Conservation (phyloP, 2,888 invertebrate genomes). For the Scaptomyza tumidula region DNA sequence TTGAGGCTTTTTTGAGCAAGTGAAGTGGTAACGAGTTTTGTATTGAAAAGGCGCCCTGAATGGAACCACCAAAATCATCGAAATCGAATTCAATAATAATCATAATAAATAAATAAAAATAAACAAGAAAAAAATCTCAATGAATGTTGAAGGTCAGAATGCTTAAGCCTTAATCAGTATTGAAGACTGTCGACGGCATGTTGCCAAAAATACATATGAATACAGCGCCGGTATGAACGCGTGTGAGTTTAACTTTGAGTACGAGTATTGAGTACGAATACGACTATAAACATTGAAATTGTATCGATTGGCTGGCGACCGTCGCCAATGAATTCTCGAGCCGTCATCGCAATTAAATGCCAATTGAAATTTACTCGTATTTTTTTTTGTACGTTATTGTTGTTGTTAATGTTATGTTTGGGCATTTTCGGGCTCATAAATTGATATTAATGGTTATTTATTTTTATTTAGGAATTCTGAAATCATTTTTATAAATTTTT, state of each 20-base stretch:
- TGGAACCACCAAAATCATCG: conserved; percentile 43
- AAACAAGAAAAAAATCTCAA: conserved; percentile 61
- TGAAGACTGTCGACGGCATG: conserved; percentile 49
- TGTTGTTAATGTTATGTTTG: conserved; percentile 22
- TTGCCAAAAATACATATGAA: conserved; percentile 23
- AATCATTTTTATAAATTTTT: conserved; percentile 56
- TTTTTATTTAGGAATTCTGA: conserved; percentile 29
- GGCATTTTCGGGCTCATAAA: conserved; percentile 42
- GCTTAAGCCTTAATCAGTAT: conserved; percentile 76
- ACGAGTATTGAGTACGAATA: conserved; percentile 15
- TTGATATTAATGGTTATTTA: conserved; percentile 68
- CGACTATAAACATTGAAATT: conserved; percentile 51
- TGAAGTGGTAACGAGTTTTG: conserved; percentile 39
- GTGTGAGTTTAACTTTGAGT: conserved; percentile 6
- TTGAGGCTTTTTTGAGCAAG: conserved; percentile 17
- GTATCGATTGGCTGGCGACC: conserved; percentile 71
- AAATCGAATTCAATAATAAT: conserved; percentile 68
- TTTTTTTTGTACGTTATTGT: conserved; percentile 23
- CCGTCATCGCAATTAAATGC: conserved; percentile 72
- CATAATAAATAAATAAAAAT: conserved; percentile 61
- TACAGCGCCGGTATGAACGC: conserved; percentile 6
- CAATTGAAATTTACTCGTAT: conserved; percentile 70
- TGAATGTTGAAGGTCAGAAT: conserved; percentile 79
- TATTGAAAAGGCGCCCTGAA: conserved; percentile 46
- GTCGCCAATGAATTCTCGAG: conserved; percentile 67